Conservation (phyloP, 1,140 invertebrate species). For the Drosophila paulistorum region DNA sequence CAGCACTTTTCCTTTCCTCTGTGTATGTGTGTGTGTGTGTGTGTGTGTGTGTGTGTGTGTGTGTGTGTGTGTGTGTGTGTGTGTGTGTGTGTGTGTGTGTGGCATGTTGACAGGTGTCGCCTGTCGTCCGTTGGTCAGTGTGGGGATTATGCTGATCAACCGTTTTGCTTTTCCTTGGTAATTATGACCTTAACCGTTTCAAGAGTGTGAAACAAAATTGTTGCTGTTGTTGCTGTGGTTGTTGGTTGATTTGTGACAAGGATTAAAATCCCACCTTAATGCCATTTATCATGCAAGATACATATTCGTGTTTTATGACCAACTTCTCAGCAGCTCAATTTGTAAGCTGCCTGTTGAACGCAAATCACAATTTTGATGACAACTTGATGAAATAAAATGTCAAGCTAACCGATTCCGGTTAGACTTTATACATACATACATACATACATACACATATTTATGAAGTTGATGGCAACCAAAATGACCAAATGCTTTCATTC, state of each 20-base stretch:
- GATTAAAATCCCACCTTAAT: slow-evolving; percentile 30
- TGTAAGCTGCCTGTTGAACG: slow-evolving; percentile 1
- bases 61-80: slow-evolving; percentile 16
- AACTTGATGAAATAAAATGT: not conserved
- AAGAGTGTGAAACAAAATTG: slow-evolving; percentile 41
- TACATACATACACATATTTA: not conserved
- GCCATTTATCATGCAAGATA: slow-evolving; percentile 41
- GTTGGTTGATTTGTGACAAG: slow-evolving; percentile 53
- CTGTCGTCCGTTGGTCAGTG: slow-evolving; percentile 15
- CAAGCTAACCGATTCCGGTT: not conserved
- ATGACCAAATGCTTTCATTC: not conserved
- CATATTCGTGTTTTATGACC: not conserved
- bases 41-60: slow-evolving; percentile 22
- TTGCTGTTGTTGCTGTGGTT: slow-evolving; percentile 5
- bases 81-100: slow-evolving; percentile 22
- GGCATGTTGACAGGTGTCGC: slow-evolving; percentile 63
- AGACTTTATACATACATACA: not conserved
- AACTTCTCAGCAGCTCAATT: not conserved
- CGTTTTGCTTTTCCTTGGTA: slow-evolving; percentile 66
- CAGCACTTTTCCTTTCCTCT: slow-evolving; percentile 36
- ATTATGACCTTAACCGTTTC: slow-evolving; percentile 51
- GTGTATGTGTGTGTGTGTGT: slow-evolving; percentile 18
- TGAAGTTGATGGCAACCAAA: not conserved
- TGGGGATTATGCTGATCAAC: slow-evolving; percentile 66
- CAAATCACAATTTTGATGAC: not conserved